Percentiles rank a stretch among this genome's conserved stretches.
Conservation (phyloP, 2,113 vertebrate species). For the Calyptommatus sinebrachiatus region DNA sequence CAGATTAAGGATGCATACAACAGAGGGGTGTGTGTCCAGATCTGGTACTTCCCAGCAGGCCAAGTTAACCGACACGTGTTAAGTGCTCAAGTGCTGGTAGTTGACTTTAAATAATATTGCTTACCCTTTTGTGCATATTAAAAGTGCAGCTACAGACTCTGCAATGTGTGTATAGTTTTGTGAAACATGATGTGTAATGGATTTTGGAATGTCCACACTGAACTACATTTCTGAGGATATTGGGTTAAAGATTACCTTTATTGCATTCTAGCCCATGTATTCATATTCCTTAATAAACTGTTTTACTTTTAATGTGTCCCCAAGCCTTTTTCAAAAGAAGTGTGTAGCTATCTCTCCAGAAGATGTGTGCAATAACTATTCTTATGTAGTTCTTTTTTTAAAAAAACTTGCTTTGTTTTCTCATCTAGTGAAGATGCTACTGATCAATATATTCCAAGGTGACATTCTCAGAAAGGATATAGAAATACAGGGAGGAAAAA, state of each 20-base stretch:
- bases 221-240: background rate
- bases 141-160: accelerated
- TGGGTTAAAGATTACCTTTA: background rate
- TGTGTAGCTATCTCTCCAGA: background rate
- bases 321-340: background rate
- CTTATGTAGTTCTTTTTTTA: background rate
- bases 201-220: background rate
- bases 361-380: background rate
- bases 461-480: background rate
- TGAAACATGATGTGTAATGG: background rate
- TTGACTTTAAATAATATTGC: no score
- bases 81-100: no score
- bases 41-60: no score
- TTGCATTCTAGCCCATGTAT: background rate
- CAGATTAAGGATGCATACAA: no score
- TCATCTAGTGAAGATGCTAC: background rate
- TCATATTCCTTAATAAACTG: background rate
- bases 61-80: no score
- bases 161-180: accelerated
- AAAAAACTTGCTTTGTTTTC: background rate
- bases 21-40: no score
- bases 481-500: background rate
- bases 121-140: background rate
- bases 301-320: background rate
- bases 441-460: background rate